These are phyloP conservation scores for Antigone vipio DNA, from an alignment of 2,113 vertebrate genomes.

Conservation along the genomic window DNA sequence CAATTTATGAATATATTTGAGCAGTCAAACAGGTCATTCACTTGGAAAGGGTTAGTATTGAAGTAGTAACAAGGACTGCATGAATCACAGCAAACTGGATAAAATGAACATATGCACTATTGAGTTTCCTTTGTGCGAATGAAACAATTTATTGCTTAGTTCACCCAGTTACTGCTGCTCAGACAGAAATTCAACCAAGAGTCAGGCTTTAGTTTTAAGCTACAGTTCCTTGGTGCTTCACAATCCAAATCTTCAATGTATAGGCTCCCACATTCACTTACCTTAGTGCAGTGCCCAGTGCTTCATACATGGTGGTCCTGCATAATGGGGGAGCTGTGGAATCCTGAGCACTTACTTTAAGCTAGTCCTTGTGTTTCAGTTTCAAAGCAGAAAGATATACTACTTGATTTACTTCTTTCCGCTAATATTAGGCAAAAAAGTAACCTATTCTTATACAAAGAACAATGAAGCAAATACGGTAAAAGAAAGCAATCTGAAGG, in stretches of 20 bases:
- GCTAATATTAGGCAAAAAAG: neutral
- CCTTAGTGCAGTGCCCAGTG: neutral
- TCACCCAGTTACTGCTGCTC: neutral
- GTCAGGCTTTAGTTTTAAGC: neutral
- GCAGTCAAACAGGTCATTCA: neutral
- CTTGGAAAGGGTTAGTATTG: neutral
- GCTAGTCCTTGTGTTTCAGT: neutral
- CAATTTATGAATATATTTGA: neutral
- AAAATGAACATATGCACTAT: neutral
- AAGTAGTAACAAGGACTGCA: neutral
- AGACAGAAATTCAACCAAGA: neutral
- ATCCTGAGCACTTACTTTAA: neutral
- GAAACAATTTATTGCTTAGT: neutral
- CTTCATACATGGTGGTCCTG: neutral
- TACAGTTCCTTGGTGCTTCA: neutral
- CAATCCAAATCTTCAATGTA: neutral
- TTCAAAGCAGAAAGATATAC: neutral
- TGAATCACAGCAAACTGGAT: neutral
- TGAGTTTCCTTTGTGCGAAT: neutral
- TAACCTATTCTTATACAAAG: neutral
- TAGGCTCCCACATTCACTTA: neutral
- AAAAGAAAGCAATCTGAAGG: neutral
- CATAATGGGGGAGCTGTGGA: neutral
- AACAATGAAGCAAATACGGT: accelerated
- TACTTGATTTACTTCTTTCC: neutral